These are phyloP conservation scores for Tychaedon coryphoeus DNA, from an alignment of 2,113 vertebrate species.

Conservation along the genomic window DNA sequence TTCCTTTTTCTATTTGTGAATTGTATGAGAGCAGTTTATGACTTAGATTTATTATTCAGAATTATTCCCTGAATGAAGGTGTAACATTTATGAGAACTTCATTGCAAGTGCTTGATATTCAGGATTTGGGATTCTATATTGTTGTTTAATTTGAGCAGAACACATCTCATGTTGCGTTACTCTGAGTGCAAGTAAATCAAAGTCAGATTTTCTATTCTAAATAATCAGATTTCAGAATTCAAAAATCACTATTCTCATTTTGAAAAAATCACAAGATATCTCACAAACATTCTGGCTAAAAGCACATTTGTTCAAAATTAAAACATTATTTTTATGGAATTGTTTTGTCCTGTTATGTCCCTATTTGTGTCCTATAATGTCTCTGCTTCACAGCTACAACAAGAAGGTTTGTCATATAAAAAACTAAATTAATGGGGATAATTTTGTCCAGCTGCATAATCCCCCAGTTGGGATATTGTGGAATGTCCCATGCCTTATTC, in stretches of 20 bases:
- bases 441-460: constrained; percentile 38
- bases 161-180: background rate
- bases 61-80: constrained; percentile 55
- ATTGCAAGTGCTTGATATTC: constrained; percentile 19
- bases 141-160: background rate
- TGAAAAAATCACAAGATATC: background rate
- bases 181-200: background rate
- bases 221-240: background rate
- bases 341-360: background rate
- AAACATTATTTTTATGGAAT: background rate
- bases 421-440: background rate
- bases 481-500: constrained; percentile 36
- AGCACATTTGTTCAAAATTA: background rate
- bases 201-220: background rate
- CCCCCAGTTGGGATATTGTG: background rate
- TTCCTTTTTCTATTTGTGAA: constrained; percentile 25
- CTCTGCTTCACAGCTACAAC: background rate
- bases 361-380: background rate
- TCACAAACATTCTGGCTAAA: background rate
- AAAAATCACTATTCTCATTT: background rate
- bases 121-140: constrained; percentile 2
- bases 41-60: constrained; percentile 53
- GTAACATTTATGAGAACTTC: constrained; percentile 44
- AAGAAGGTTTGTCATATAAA: constrained; percentile 8
- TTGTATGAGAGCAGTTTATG: background rate